Percentiles rank a stretch among this genome's conserved stretches.
Conservation (phyloP, 64 coral and sea anemone genomes). For the Montipora foliosa region DNA sequence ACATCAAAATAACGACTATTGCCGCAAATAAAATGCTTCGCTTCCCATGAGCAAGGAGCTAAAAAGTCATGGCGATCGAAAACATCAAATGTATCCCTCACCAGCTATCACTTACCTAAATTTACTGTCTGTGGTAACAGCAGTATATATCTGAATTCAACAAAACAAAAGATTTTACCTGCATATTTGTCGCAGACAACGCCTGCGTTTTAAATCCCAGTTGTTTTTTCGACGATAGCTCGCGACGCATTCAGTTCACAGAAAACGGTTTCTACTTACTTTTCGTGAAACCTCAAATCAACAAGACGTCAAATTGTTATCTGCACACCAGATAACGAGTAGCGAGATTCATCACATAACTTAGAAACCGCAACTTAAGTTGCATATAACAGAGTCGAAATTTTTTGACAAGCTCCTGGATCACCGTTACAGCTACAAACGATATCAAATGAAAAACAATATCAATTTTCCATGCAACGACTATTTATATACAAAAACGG, state of each 20-base stretch:
- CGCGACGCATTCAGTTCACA: background rate
- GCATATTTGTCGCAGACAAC: background rate
- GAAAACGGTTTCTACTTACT: background rate
- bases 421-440: background rate
- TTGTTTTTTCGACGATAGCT: background rate
- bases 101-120: background rate
- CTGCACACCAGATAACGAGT: background rate
- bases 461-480: background rate
- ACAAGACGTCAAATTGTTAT: background rate
- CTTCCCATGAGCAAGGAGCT: background rate
- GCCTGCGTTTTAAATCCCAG: background rate
- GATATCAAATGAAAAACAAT: background rate
- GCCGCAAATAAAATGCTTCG: too few species aligned
- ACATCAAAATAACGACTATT: too few species aligned
- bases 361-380: background rate
- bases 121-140: background rate
- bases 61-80: background rate
- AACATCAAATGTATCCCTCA: background rate
- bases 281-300: slow-evolving; percentile 11
- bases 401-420: background rate
- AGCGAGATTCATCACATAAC: background rate
- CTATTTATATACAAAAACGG: background rate
- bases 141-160: background rate
- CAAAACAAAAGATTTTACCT: too few species aligned
- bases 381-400: background rate